Conservation (phyloP, 2,888 invertebrate genomes). For the Aelia acuminata region DNA sequence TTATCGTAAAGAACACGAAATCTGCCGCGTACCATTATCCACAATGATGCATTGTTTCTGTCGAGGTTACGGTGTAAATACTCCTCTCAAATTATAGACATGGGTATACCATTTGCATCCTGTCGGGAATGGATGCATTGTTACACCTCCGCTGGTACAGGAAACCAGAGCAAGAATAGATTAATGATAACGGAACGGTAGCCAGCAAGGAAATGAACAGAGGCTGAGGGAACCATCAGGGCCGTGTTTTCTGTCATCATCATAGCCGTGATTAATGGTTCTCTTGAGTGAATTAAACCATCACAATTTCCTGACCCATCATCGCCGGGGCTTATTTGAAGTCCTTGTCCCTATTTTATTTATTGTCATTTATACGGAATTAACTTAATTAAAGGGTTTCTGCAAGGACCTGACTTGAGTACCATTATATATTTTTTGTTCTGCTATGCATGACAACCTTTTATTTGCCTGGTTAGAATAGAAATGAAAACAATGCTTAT, state of each 20-base stretch:
- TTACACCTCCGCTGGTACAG: background rate
- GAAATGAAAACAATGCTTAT: no score
- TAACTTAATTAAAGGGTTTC: background rate
- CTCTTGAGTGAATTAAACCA: slow-evolving; percentile 22
- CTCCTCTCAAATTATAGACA: slow-evolving; percentile 22
- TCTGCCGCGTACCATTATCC: background rate
- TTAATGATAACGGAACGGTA: slow-evolving; percentile 19
- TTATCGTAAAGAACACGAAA: background rate
- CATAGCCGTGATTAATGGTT: background rate
- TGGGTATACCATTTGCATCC: background rate
- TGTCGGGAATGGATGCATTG: background rate
- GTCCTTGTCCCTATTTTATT: background rate
- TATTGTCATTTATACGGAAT: background rate
- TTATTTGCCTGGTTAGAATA: background rate
- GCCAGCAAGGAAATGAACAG: background rate
- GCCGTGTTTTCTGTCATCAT: slow-evolving; percentile 13
- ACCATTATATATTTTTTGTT: background rate
- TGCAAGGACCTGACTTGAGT: background rate
- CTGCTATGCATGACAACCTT: background rate
- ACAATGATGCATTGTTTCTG: background rate
- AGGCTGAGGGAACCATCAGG: background rate
- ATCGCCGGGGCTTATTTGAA: background rate
- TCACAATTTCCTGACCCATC: slow-evolving; percentile 9
- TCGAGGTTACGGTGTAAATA: background rate
- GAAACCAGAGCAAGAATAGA: background rate